These are phyloP conservation scores for Ellobius talpinus DNA, from an alignment of 2,113 vertebrate genomes.

Conservation along the genomic window DNA sequence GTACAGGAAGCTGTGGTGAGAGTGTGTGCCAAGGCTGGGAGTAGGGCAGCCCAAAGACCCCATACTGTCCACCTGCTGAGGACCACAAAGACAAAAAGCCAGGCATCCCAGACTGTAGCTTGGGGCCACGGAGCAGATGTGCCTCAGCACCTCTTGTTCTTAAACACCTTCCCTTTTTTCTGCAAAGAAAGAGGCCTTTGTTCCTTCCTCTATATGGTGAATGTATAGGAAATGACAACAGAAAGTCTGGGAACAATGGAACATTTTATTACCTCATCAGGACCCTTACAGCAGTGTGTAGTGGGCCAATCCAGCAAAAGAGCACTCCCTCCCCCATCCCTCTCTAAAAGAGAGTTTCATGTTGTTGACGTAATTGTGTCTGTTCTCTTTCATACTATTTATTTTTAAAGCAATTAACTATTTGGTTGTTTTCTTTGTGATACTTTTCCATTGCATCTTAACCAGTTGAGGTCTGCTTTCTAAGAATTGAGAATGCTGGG, in stretches of 20 bases:
- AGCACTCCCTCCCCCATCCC: slow-evolving; percentile 72
- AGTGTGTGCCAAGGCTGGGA: neutral
- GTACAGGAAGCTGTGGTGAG: neutral
- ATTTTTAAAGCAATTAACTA: slow-evolving; percentile 77
- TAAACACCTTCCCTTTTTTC: neutral
- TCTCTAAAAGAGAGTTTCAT: slow-evolving; percentile 78
- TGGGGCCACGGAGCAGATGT: too few species aligned
- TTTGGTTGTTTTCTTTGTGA: neutral
- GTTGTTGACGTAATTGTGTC: slow-evolving; percentile 73
- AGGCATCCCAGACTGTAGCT: neutral
- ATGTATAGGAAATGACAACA: neutral
- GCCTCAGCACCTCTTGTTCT: neutral
- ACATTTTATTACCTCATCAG: slow-evolving; percentile 76
- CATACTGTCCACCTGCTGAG: neutral
- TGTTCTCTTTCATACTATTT: slow-evolving; percentile 78
- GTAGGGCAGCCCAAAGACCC: too few species aligned
- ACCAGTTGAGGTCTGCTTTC: neutral
- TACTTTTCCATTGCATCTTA: neutral
- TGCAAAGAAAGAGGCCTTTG: neutral
- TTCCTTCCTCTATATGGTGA: neutral
- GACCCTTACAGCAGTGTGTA: slow-evolving; percentile 71
- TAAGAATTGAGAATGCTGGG: fast-evolving
- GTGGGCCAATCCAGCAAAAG: slow-evolving; percentile 67
- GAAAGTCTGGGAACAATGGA: slow-evolving; percentile 62
- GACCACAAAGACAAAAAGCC: neutral